Evolutionary conservation across 2,888 invertebrate genomes (phyloP).

Genomic region (Thelaira solivaga): DNA sequence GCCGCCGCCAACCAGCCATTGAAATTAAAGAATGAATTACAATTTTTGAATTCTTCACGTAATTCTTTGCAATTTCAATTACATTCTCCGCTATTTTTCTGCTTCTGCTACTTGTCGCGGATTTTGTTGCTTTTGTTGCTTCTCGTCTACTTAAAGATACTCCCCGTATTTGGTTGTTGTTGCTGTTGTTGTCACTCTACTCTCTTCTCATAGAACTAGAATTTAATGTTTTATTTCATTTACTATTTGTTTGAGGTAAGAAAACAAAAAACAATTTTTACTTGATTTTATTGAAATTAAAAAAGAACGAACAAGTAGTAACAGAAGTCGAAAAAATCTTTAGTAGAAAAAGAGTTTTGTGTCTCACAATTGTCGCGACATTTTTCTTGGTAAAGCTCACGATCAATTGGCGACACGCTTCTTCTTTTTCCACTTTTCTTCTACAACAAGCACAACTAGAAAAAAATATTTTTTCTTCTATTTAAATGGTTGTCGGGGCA

Average conservation of each 20-base stretch:
- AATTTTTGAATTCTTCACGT: slow-evolving; percentile 71
- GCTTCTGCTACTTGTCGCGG: slow-evolving; percentile 56
- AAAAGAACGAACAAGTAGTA: neutral
- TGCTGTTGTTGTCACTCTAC: slow-evolving; percentile 21
- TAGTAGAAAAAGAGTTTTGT: slow-evolving; percentile 52
- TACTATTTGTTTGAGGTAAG: slow-evolving; percentile 22
- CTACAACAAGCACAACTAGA: slow-evolving; percentile 11
- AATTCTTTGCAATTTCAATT: slow-evolving; percentile 75
- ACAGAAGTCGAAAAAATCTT: slow-evolving; percentile 19
- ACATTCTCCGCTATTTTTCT: slow-evolving; percentile 70
- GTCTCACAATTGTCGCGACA: slow-evolving; percentile 72
- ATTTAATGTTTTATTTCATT: slow-evolving; percentile 52
- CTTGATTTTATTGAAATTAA: slow-evolving; percentile 30
- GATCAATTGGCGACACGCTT: slow-evolving; percentile 76
- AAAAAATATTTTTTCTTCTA: neutral
- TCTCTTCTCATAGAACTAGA: slow-evolving; percentile 27
- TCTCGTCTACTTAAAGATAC: too few species aligned
- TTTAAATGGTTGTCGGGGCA: slow-evolving; percentile 26
- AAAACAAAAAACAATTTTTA: too few species aligned
- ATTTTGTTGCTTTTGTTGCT: slow-evolving; percentile 20
- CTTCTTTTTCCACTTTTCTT: slow-evolving; percentile 63
- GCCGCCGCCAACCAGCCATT: neutral
- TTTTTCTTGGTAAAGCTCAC: slow-evolving; percentile 76
- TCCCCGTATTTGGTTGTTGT: slow-evolving; percentile 4
- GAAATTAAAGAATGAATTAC: slow-evolving; percentile 45